Evolutionary conservation across 2,888 invertebrate species (phyloP).

Genomic region (Linnaemya vulpina): DNA sequence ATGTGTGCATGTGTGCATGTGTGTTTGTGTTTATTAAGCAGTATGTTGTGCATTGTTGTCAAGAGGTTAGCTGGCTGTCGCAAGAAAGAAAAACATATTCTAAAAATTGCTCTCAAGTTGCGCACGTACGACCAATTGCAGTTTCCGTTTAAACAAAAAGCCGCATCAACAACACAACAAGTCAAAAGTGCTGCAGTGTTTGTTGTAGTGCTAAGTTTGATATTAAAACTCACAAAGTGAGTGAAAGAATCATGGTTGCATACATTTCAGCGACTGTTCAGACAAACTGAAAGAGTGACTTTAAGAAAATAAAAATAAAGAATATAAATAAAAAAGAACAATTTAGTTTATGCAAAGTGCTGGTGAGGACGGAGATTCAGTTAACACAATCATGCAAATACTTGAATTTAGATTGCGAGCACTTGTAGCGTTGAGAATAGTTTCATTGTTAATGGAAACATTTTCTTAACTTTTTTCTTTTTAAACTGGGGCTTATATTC

Average conservation of each 20-base stretch:
- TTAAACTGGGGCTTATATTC: neutral
- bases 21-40: neutral
- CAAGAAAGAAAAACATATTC: constrained; percentile 23
- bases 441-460: neutral
- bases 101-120: constrained; percentile 51
- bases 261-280: constrained; percentile 38
- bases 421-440: constrained; percentile 2
- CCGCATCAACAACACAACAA: constrained; percentile 21
- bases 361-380: constrained; percentile 10
- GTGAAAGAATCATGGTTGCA: constrained; percentile 19
- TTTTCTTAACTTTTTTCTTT: neutral
- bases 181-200: constrained; percentile 33
- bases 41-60: constrained; percentile 16
- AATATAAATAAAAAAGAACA: constrained; percentile 29
- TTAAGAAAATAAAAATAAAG: neutral
- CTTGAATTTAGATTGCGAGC: constrained; percentile 2
- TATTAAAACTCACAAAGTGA: constrained; percentile 24
- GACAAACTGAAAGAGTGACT: constrained; percentile 2
- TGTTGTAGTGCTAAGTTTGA: constrained; percentile 24
- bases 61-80: constrained; percentile 31
- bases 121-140: constrained; percentile 46
- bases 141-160: constrained; percentile 40
- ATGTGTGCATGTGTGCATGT: constrained; percentile 32
- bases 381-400: constrained; percentile 54
- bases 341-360: constrained; percentile 53